Evolutionary conservation across 92 coral and sea anemone genomes (phyloP).

Genomic region (Zoanthus gigantus): DNA sequence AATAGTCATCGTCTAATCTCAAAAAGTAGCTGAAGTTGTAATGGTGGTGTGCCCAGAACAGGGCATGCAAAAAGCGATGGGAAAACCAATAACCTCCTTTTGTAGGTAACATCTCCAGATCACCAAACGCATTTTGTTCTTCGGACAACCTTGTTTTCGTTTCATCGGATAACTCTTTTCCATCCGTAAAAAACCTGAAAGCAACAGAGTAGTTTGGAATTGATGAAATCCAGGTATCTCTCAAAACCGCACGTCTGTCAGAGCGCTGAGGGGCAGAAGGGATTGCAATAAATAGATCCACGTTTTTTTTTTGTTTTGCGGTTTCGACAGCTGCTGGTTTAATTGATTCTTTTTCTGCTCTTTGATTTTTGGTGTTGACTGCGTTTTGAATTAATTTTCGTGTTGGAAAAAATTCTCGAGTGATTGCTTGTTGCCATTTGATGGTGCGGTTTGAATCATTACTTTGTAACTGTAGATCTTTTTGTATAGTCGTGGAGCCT

Average conservation of each 20-base stretch:
- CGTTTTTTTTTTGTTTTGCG: constrained; percentile 15
- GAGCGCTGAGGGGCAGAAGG: constrained; percentile 32
- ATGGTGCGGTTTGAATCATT: too few relatives aligned
- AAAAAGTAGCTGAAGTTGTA: too few relatives aligned
- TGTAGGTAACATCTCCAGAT: constrained; percentile 54
- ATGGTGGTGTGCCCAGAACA: too few relatives aligned
- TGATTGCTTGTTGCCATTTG: not conserved
- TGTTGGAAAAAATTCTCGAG: not conserved
- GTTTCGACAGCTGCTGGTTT: not conserved
- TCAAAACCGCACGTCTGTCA: constrained; percentile 37
- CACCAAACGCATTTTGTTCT: constrained; percentile 44
- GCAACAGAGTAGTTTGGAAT: constrained; percentile 50
- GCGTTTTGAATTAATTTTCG: not conserved
- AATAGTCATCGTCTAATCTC: not conserved
- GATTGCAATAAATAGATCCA: constrained; percentile 60
- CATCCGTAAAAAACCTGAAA: constrained; percentile 65
- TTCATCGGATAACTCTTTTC: constrained; percentile 34
- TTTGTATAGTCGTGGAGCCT: not conserved
- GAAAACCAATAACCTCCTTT: constrained; percentile 51
- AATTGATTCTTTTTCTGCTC: not conserved
- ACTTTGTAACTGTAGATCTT: not conserved
- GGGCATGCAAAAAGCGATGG: too few relatives aligned
- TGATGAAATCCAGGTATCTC: constrained; percentile 61
- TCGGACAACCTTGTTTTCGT: not conserved
- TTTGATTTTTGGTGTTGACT: not conserved